These are phyloP conservation scores for Pedicia rivosa DNA, from an alignment of 2,888 invertebrate genomes.

Conservation along the genomic window DNA sequence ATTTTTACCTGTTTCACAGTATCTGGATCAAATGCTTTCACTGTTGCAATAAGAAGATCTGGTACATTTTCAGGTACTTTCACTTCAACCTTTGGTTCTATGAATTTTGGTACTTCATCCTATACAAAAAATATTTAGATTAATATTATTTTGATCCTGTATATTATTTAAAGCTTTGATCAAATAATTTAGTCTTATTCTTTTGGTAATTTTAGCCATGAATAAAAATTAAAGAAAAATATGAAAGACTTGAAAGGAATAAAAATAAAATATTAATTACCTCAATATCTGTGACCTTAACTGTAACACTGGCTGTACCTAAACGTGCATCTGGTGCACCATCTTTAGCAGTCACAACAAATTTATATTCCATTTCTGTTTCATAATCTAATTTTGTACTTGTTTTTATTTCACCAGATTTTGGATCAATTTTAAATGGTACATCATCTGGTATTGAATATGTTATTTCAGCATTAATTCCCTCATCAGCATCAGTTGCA, in stretches of 20 bases:
- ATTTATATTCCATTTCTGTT: slow-evolving; percentile 49
- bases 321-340: slow-evolving; percentile 71
- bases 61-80: slow-evolving; percentile 73
- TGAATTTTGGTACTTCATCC: slow-evolving; percentile 74
- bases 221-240: neutral
- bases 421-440: slow-evolving; percentile 63
- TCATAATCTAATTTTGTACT: slow-evolving; percentile 67
- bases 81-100: slow-evolving; percentile 53
- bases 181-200: no score
- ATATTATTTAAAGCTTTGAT: no score
- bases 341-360: slow-evolving; percentile 80
- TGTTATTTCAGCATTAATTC: slow-evolving; percentile 63
- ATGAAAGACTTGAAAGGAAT: neutral
- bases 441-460: slow-evolving; percentile 65
- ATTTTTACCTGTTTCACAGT: slow-evolving; percentile 56
- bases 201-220: no score
- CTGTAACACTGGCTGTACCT: slow-evolving; percentile 74
- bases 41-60: slow-evolving; percentile 61
- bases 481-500: slow-evolving; percentile 75
- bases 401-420: slow-evolving; percentile 64
- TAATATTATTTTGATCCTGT: no score
- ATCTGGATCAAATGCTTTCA: slow-evolving; percentile 75
- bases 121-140: no score
- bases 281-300: slow-evolving; percentile 52
- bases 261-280: no score